Base-by-base conservation (phyloP, 2,888 invertebrate species). In the Ornithoptera alexandrae region DNA sequence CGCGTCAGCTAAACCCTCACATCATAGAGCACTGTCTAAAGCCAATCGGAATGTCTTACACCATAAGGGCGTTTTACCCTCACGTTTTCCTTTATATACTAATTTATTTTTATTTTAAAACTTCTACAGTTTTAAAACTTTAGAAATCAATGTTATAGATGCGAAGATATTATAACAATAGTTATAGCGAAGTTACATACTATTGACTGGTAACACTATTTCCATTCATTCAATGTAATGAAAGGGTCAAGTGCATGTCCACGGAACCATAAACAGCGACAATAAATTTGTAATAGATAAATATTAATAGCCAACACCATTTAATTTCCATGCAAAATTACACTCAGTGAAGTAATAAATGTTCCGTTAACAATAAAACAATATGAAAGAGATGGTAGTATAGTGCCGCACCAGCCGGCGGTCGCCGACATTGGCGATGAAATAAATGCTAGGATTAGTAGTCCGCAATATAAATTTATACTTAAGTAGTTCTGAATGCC, bases 361-460 rank as follows among this genome's bases (percentile, higher is more conserved):
- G 80, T 81, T 75, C 81, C 81, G 84, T 83, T 84, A 82, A 77
- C 76, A 79, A 80, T 80, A 79, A 83, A 82, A 81, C 71, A 76
- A 75, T 67, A 73, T 70, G 42, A 57, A 20, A 8, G 36, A 59
- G 53, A 64, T 56, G 60, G 46, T 42, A 20, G 58, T 60, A 60
- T 61, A 20, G 63, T 17, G n/a, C 58, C 58, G n/a, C 58, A 20
- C 46, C 22, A n/a, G 50, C 63, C 22, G 63, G n/a, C 22, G 15
- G 20, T 30, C n/a, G 22, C 24, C 56, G 57, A 39, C 57, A 10
- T 24, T 12, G 12, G 57, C n/a, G 58, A 65, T 39, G 20, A 58
- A 65, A 39, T 65, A 39, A 65, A 65, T 36, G 53, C 63, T 24
- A 6, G 6, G 20, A 65, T 36, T 46, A 12, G 50, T 18, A 50